Evolutionary conservation across 1,140 invertebrate genomes (phyloP).

Genomic region (Parapsyche elsis): DNA sequence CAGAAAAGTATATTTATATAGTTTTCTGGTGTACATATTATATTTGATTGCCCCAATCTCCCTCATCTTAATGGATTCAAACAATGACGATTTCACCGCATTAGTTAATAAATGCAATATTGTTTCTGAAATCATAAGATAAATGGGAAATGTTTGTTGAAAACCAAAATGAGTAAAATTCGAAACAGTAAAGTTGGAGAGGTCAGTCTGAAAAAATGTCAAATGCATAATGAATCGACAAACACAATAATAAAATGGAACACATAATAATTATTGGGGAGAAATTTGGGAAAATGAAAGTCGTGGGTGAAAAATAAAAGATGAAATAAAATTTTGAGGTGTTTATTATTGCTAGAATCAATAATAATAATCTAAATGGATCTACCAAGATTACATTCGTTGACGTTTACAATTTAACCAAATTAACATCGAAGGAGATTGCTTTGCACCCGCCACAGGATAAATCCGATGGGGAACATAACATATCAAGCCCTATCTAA

Average conservation of each 20-base stretch:
- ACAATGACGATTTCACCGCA: no score
- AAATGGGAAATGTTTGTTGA: background rate
- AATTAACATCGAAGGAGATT: conserved; percentile 56
- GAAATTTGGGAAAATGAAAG: conserved; percentile 12
- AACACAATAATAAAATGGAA: conserved; percentile 30
- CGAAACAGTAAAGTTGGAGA: background rate
- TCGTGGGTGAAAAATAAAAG: conserved; percentile 49
- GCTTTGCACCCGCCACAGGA: conserved; percentile 43
- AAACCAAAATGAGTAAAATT: background rate
- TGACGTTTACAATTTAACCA: conserved; percentile 63
- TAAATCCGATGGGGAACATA: conserved; percentile 44
- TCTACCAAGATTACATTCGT: conserved; percentile 70
- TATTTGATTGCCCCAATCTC: no score
- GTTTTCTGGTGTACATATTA: no score
- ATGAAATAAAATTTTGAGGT: conserved; percentile 66
- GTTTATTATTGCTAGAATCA: conserved; percentile 70
- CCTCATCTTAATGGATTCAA: no score
- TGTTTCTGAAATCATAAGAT: background rate
- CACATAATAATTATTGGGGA: conserved; percentile 5
- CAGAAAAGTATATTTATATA: no score
- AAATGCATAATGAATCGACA: conserved; percentile 16
- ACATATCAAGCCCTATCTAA: conserved; percentile 63
- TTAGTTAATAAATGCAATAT: background rate
- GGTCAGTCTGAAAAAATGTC: background rate
- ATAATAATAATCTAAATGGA: conserved; percentile 68